phyloP scores from a whole-genome alignment of 2,797 vertebrate species.

The Orestias chungarensis region DNA sequence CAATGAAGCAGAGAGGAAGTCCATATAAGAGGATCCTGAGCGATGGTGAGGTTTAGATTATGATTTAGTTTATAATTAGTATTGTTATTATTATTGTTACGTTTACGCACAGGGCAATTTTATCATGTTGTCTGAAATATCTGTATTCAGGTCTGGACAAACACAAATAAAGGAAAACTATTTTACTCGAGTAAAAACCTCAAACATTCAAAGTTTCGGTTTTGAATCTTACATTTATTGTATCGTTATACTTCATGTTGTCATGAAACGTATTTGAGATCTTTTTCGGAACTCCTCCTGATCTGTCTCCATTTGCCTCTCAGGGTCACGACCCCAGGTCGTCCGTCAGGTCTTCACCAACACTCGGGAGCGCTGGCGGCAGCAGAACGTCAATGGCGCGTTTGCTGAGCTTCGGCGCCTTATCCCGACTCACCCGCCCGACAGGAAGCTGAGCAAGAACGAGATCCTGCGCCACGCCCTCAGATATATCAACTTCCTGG shows the following conservation, averaged over 20 bases:
- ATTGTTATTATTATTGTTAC: not conserved
- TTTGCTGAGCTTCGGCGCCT: slow-evolving; percentile 89
- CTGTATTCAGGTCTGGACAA: too few species aligned
- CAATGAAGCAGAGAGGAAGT: not conserved
- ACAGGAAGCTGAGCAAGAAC: slow-evolving; percentile 95
- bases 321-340: slow-evolving; percentile 84
- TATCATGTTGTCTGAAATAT: too few species aligned
- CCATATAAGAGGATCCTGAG: not conserved
- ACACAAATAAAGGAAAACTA: not conserved
- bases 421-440: slow-evolving; percentile 89
- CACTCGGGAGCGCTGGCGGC: slow-evolving; percentile 89
- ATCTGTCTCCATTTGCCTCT: not conserved
- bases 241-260: not conserved
- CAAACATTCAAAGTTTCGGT: not conserved
- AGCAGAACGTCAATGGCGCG: slow-evolving; percentile 92
- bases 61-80: not conserved
- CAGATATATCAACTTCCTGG: slow-evolving; percentile 93
- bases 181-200: not conserved
- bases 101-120: too few species aligned
- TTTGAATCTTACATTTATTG: not conserved
- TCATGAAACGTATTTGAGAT: not conserved
- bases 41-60: slow-evolving; percentile 18
- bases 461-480: slow-evolving; percentile 91
- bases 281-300: not conserved
- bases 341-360: slow-evolving; percentile 87